phyloP scores from a whole-genome alignment of 1,140 invertebrate species.

The Meloidogyne exigua region DNA sequence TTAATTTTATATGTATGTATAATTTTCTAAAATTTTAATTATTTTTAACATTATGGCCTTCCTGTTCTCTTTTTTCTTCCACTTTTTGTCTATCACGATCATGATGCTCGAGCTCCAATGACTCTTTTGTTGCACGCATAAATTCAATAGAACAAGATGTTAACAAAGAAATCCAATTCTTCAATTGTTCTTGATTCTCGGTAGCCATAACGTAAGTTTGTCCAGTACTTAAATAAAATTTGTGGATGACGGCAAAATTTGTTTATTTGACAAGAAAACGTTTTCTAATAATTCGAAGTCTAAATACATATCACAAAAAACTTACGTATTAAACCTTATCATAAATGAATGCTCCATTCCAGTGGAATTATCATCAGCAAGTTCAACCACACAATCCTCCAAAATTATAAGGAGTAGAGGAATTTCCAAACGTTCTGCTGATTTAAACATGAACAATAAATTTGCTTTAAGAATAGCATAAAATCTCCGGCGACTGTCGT shows the following conservation, averaged over 20 bases:
- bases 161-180: conserved; percentile 43
- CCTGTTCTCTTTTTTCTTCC: conserved; percentile 6
- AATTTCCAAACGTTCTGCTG: conserved; percentile 28
- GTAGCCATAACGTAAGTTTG: conserved; percentile 38
- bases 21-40: not conserved
- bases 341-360: conserved; percentile 38
- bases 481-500: conserved; percentile 41
- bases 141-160: conserved; percentile 45
- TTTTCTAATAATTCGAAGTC: not conserved
- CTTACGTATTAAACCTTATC: conserved; percentile 47
- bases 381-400: conserved; percentile 43
- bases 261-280: too few species aligned
- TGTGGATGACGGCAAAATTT: too few species aligned
- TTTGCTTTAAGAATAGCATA: conserved; percentile 46
- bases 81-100: not conserved
- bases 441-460: conserved; percentile 43
- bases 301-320: not conserved
- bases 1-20: not conserved
- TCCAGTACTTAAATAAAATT: conserved; percentile 38
- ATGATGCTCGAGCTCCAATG: conserved; percentile 20
- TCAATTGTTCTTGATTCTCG: conserved; percentile 32
- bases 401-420: conserved; percentile 40
- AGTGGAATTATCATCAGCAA: conserved; percentile 41
- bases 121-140: conserved; percentile 43
- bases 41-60: not conserved